These are phyloP conservation scores for Temnothorax unifasciatus DNA, from an alignment of 2,888 invertebrate genomes.

Conservation along the genomic window DNA sequence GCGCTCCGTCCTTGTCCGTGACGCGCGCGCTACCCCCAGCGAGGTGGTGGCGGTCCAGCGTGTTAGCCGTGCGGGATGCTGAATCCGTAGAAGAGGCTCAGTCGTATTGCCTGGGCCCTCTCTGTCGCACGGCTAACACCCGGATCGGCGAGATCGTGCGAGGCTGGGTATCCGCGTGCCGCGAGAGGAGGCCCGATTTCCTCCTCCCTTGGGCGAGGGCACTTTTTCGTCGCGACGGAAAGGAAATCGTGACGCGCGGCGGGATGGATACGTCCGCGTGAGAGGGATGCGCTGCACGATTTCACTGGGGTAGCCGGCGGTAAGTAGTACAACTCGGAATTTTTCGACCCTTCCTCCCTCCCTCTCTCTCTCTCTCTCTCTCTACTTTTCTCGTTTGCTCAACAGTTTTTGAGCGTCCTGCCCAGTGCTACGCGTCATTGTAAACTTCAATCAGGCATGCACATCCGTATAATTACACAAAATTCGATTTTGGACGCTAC, in stretches of 20 bases:
- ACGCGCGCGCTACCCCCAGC: slow-evolving; percentile 67
- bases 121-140: slow-evolving; percentile 56
- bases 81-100: slow-evolving; percentile 71
- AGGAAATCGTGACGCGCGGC: slow-evolving; percentile 4
- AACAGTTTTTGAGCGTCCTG: neutral
- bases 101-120: slow-evolving; percentile 76
- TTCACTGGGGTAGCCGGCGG: slow-evolving; percentile 35
- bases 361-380: neutral
- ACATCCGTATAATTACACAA: neutral
- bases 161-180: slow-evolving; percentile 60
- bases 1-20: slow-evolving; percentile 53
- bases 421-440: neutral
- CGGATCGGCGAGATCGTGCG: slow-evolving; percentile 23
- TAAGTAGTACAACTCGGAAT: slow-evolving; percentile 39
- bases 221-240: neutral
- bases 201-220: slow-evolving; percentile 21
- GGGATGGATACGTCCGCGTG: slow-evolving; percentile 33
- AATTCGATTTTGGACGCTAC: neutral
- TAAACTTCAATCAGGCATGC: neutral
- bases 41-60: slow-evolving; percentile 74
- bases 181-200: slow-evolving; percentile 54
- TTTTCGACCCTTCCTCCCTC: neutral
- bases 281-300: slow-evolving; percentile 27
- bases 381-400: neutral
- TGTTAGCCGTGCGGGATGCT: slow-evolving; percentile 74